Evolutionary conservation across 2,113 vertebrate species (phyloP).

Genomic region (Hydrolagus affinis): DNA sequence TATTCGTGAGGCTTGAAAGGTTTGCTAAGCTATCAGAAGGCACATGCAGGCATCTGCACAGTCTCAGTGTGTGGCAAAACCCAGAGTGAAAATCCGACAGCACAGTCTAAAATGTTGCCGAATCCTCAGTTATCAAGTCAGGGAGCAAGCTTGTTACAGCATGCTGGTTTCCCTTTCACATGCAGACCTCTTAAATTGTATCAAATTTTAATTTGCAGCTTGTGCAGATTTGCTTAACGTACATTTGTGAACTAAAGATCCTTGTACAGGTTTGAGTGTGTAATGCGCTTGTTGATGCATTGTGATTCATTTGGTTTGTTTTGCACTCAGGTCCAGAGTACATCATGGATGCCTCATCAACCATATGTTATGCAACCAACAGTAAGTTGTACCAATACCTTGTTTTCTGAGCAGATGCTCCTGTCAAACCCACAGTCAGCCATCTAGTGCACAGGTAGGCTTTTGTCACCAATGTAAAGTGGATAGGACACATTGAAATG

Average conservation of each 20-base stretch:
- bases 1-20: no score
- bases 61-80: no score
- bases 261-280: no score
- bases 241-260: constrained; percentile 4
- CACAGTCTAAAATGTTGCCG: no score
- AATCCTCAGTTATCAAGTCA: not conserved
- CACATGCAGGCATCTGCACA: no score
- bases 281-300: constrained; percentile 36
- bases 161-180: not conserved
- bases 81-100: no score
- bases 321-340: constrained; percentile 89
- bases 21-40: no score
- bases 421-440: not conserved
- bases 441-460: not conserved
- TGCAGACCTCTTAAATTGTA: not conserved
- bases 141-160: not conserved
- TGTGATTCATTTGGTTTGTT: constrained; percentile 46
- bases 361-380: constrained; percentile 98
- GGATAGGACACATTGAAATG: no score
- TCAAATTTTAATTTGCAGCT: not conserved
- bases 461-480: not conserved
- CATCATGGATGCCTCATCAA: constrained; percentile 99
- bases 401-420: not conserved
- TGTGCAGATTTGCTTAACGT: constrained; percentile 3
- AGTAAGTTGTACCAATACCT: constrained; percentile 67